Evolutionary conservation across 2,888 invertebrate species (phyloP).

Genomic region (Rutpela maculata): DNA sequence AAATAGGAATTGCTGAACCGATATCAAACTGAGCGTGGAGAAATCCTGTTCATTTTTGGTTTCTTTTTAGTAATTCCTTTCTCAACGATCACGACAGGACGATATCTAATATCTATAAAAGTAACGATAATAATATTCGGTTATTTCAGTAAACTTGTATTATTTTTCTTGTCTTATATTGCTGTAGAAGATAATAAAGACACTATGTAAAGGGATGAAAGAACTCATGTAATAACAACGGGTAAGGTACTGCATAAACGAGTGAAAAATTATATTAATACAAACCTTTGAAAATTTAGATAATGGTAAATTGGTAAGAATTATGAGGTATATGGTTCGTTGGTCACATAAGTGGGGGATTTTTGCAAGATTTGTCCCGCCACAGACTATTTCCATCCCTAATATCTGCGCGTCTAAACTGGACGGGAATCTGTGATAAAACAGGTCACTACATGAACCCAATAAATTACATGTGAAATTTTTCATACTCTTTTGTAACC

Average conservation of each 20-base stretch:
- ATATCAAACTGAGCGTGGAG: constrained; percentile 51
- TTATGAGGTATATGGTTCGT: too few species aligned
- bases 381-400: too few species aligned
- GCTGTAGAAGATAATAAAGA: constrained; percentile 19
- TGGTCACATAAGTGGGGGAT: too few species aligned
- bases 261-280: background rate
- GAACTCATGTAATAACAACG: background rate
- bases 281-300: background rate
- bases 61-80: constrained; percentile 55
- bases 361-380: too few species aligned
- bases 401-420: too few species aligned
- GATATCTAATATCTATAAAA: constrained; percentile 37
- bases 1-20: constrained; percentile 52
- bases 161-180: constrained; percentile 28
- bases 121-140: constrained; percentile 35
- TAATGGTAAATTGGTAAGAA: too few species aligned
- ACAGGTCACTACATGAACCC: too few species aligned
- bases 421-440: too few species aligned
- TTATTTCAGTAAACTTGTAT: constrained; percentile 26
- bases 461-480: too few species aligned
- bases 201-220: constrained; percentile 5
- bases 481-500: too few species aligned
- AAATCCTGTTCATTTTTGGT: constrained; percentile 54
- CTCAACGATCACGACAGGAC: constrained; percentile 41
- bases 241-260: background rate